Evolutionary conservation across 2,113 vertebrate species (phyloP).

Genomic region (Dipodomys stephensi): DNA sequence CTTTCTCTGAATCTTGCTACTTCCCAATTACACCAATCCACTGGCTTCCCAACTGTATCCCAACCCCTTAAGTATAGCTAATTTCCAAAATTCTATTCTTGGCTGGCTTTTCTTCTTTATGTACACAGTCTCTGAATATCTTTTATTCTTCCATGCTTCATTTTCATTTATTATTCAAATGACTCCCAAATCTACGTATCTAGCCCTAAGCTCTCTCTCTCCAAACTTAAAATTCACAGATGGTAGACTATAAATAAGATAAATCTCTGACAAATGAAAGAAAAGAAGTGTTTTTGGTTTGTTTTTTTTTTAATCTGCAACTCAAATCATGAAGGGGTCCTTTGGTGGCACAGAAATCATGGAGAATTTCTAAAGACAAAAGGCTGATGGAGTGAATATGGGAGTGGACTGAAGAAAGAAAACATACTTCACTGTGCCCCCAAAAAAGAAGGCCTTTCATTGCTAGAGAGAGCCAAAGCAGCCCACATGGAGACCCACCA

Average conservation of each 20-base stretch:
- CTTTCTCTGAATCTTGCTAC: background rate
- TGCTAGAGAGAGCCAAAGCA: background rate
- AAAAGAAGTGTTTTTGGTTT: background rate
- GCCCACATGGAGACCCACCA: background rate
- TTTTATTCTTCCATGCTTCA: background rate
- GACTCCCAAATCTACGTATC: background rate
- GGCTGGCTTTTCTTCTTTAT: background rate
- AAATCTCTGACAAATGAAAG: conserved; percentile 47
- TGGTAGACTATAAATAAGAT: conserved; percentile 53
- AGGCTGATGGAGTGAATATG: background rate
- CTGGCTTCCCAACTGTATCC: background rate
- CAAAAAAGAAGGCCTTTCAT: background rate
- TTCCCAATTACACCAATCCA: background rate
- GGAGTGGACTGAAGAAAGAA: background rate
- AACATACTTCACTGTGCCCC: background rate
- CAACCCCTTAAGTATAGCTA: background rate
- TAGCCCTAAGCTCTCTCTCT: background rate
- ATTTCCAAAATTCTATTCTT: background rate
- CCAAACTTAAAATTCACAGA: conserved; percentile 28
- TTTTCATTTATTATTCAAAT: conserved; percentile 52
- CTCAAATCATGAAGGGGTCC: conserved; percentile 20
- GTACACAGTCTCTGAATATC: conserved; percentile 12
- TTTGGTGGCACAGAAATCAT: background rate
- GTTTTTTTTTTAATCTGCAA: background rate
- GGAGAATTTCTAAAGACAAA: conserved; percentile 38